These are phyloP conservation scores for Ondatra zibethicus DNA, from an alignment of 2,113 vertebrate genomes.

Conservation along the genomic window DNA sequence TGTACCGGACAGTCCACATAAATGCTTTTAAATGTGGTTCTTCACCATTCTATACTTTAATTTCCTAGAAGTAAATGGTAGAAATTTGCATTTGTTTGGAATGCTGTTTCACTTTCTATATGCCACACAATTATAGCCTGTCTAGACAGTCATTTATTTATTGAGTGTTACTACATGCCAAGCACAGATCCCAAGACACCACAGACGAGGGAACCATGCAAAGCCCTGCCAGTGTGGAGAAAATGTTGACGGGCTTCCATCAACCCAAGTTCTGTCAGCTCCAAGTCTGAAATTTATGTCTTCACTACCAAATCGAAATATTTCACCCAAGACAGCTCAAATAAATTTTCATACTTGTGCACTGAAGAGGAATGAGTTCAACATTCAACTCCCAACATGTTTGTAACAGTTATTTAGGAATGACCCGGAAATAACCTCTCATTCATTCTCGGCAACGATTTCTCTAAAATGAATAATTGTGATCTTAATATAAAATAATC, in stretches of 20 bases:
- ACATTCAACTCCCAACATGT: conserved; percentile 47
- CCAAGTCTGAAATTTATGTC: conserved; percentile 47
- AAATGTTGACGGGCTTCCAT: neutral
- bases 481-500: conserved; percentile 60
- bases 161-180: neutral
- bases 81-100: conserved; percentile 41
- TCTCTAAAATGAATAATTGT: conserved; percentile 59
- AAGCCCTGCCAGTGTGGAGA: neutral
- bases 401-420: conserved; percentile 40
- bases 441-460: conserved; percentile 68
- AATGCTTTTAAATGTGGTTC: conserved; percentile 33
- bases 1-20: conserved; percentile 25
- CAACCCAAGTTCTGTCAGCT: neutral
- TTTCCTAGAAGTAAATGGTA: conserved; percentile 45
- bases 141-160: conserved; percentile 49
- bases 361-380: conserved; percentile 27
- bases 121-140: neutral
- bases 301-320: conserved; percentile 22
- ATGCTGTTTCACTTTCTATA: conserved; percentile 35
- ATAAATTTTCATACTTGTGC: conserved; percentile 30
- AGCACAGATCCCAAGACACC: conserved; percentile 18
- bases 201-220: neutral
- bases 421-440: conserved; percentile 3
- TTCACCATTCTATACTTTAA: conserved; percentile 45
- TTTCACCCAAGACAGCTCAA: conserved; percentile 27